Percentiles rank a stretch among this genome's conserved stretches.
Evolutionary conservation across 2,797 vertebrate genomes (phyloP).

Genomic region (Erithacus rubecula): DNA sequence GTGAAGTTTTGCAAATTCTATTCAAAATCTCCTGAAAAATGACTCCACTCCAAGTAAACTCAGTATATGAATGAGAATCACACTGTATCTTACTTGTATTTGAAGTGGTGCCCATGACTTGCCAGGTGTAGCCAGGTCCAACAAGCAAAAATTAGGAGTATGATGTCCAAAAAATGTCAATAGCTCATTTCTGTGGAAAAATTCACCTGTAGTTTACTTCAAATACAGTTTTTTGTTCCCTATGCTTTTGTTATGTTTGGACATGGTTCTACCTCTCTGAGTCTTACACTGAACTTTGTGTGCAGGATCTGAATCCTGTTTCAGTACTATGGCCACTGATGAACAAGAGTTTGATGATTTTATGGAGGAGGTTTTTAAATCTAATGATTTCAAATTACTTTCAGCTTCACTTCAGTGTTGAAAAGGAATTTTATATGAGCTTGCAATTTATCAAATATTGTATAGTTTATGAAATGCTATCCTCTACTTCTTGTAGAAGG

Average conservation of each 20-base stretch:
- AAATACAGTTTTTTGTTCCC: background rate
- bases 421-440: background rate
- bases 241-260: background rate
- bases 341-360: background rate
- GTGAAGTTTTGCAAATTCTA: background rate
- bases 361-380: background rate
- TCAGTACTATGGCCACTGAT: rapidly evolving
- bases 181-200: background rate
- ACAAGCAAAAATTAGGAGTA: background rate
- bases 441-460: background rate
- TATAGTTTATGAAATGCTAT: background rate
- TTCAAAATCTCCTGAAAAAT: background rate
- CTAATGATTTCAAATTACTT: background rate
- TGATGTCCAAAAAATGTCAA: background rate
- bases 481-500: background rate
- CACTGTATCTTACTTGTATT: background rate
- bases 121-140: background rate
- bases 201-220: background rate
- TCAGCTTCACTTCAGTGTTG: background rate
- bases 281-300: background rate
- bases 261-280: background rate
- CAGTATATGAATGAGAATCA: background rate
- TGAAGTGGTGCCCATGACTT: background rate
- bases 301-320: background rate
- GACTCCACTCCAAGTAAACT: background rate